Evolutionary conservation across 2,113 vertebrate species (phyloP).

Genomic region (Spermophilus dauricus): DNA sequence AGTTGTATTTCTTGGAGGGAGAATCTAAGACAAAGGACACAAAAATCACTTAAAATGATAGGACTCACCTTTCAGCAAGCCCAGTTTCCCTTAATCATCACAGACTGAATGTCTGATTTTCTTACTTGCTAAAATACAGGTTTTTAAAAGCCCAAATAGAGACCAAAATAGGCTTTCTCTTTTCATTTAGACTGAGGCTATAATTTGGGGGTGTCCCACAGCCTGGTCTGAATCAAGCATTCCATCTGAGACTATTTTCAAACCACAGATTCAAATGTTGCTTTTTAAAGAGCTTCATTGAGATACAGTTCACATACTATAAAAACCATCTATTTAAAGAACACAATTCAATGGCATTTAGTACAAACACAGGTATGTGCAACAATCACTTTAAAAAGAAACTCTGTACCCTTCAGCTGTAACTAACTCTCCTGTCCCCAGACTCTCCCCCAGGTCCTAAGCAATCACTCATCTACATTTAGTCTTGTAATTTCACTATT

Average conservation of each 20-base stretch:
- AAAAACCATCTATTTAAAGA: neutral
- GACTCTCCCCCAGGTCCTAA: neutral
- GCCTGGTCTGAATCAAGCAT: neutral
- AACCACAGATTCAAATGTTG: neutral
- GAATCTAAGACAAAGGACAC: neutral
- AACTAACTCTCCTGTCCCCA: neutral
- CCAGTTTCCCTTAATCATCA: neutral
- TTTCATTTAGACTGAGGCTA: neutral
- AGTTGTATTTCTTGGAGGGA: neutral
- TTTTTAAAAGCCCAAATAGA: neutral
- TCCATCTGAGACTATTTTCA: neutral
- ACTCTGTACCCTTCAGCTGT: neutral
- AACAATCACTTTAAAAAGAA: neutral
- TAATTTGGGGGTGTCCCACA: neutral
- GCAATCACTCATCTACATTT: neutral
- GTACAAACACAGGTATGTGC: neutral
- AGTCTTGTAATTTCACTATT: neutral
- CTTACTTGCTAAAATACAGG: neutral
- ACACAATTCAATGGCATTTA: neutral
- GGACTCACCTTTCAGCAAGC: neutral
- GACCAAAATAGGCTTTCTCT: neutral
- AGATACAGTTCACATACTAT: neutral
- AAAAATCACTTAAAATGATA: neutral
- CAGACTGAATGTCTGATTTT: neutral
- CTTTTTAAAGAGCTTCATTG: neutral